Evolutionary conservation across 2,797 vertebrate genomes (phyloP).

Genomic region (Liasis olivaceus): DNA sequence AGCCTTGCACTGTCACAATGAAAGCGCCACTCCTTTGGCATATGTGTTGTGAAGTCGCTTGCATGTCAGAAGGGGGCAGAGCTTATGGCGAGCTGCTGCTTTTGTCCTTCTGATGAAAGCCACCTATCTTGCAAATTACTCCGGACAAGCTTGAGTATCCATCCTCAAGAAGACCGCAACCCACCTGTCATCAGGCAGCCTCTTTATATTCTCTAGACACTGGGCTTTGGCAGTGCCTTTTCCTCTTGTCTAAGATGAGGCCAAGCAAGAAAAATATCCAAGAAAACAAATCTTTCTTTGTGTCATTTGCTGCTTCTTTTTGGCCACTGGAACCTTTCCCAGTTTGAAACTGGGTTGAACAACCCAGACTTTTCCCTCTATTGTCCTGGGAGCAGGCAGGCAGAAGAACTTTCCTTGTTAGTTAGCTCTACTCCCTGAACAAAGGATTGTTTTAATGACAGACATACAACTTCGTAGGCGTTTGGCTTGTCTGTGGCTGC

Average conservation of each 20-base stretch:
- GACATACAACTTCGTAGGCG: not conserved
- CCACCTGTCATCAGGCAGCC: not conserved
- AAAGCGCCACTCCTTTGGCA: not conserved
- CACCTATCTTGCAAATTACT: not conserved
- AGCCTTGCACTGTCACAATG: not conserved
- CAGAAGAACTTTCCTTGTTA: accelerated
- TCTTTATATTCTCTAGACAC: not conserved
- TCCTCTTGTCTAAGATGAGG: not conserved
- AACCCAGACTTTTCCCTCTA: not conserved
- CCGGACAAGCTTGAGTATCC: not conserved
- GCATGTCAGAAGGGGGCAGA: not conserved
- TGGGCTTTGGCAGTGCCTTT: conserved; percentile 21
- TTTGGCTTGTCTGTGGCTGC: not conserved
- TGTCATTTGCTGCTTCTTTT: conserved; percentile 45
- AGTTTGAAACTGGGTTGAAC: not conserved
- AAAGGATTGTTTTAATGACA: conserved; percentile 4
- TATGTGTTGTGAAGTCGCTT: not conserved
- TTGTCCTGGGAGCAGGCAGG: not conserved
- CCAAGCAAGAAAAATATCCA: conserved; percentile 49
- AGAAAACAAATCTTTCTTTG: conserved; percentile 64
- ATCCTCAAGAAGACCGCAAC: not conserved
- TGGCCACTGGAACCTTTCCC: not conserved
- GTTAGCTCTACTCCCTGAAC: conserved; percentile 8
- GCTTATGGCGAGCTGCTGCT: not conserved
- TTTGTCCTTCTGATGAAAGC: not conserved